phyloP scores from a whole-genome alignment of 2,113 vertebrate species.

The Protobothrops mucrosquamatus region DNA sequence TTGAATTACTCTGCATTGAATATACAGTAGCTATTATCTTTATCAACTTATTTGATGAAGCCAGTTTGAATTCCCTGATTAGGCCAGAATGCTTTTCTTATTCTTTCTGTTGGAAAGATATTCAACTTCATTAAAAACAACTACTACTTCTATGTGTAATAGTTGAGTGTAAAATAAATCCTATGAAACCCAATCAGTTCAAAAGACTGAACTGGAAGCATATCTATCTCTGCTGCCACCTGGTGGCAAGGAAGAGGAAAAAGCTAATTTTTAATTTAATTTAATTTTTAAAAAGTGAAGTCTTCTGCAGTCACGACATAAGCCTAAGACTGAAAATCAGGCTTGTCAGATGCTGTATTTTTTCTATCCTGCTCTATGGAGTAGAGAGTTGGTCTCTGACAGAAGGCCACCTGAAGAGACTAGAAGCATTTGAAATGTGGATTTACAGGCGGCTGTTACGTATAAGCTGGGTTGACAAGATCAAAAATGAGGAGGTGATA shows the following conservation, averaged over 20 bases:
- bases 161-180: not conserved
- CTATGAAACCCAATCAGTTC: not conserved
- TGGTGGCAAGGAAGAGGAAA: not conserved
- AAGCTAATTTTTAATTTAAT: not conserved
- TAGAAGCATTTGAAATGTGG: no score
- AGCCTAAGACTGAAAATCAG: no score
- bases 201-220: not conserved
- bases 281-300: no score
- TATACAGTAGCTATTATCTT: not conserved
- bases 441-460: no score
- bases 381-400: no score
- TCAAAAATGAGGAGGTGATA: no score
- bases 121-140: not conserved
- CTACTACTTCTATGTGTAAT: not conserved
- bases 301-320: no score
- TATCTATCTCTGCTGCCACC: constrained; percentile 24
- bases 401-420: no score
- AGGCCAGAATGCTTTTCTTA: not conserved
- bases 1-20: not conserved
- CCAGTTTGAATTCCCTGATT: not conserved
- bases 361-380: no score
- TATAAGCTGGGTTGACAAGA: no score
- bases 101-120: not conserved
- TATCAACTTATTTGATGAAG: not conserved
- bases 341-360: no score